Percentiles rank a stretch among this genome's conserved stretches.
phyloP scores from a whole-genome alignment of 2,113 vertebrate species.

The Pterophyllum scalare region DNA sequence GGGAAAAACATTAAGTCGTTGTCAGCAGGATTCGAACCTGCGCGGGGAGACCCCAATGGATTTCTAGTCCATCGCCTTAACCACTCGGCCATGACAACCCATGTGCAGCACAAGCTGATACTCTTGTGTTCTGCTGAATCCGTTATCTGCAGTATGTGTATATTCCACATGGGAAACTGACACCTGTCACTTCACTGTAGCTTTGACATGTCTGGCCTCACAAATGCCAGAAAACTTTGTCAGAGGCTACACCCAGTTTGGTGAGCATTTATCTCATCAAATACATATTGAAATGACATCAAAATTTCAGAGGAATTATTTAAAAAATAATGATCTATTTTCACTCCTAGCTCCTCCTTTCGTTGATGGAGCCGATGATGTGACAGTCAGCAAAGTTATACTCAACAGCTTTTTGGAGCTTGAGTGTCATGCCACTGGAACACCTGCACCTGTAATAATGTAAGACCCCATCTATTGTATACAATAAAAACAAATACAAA shows the following conservation, averaged over 20 bases:
- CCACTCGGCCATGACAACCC: constrained; percentile 78
- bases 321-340: not conserved
- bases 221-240: accelerated
- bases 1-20: constrained; percentile 48
- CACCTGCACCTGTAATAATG: constrained; percentile 87
- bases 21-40: constrained; percentile 99
- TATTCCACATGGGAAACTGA: constrained; percentile 17
- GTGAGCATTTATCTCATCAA: not conserved
- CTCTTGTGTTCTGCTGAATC: not conserved
- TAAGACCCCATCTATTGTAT: constrained; percentile 72
- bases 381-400: constrained; percentile 84
- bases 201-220: not conserved
- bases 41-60: constrained; percentile 94
- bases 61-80: constrained; percentile 93
- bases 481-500: too few relatives aligned
- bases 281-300: not conserved
- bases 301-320: not conserved
- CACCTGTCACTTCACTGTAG: constrained; percentile 18
- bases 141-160: not conserved
- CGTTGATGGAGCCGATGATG: constrained; percentile 85
- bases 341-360: constrained; percentile 86
- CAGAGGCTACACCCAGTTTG: not conserved
- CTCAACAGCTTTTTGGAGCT: constrained; percentile 86
- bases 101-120: accelerated
- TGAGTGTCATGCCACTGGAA: constrained; percentile 88